Base-by-base conservation (phyloP, 37 sponge, comb jelly and placozoan genomes). In the Spongilla lacustris region DNA sequence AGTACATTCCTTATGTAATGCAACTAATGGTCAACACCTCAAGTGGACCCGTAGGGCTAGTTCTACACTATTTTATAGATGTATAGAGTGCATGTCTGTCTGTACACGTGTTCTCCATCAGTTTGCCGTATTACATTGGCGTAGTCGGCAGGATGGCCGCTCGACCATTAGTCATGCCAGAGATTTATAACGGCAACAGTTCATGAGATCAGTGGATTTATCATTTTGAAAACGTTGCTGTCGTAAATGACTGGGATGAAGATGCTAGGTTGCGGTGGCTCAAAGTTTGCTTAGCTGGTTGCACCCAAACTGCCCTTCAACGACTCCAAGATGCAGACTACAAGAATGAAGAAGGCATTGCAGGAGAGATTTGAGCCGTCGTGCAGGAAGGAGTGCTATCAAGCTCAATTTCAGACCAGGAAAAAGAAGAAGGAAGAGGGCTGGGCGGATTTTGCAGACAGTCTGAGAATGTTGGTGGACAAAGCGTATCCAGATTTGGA, bases 221-320 rank as follows among this genome's bases (percentile, higher is more conserved):
- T 26, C 87, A 87, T 36, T 87, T 80, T 27, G 74, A 80, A 22
- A 81, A 50, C 33, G 37, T 87, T 22, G 88, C 88, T 9, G 76
- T 76, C 46, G 82, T 88, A 13, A 82, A 82, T 50, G 78, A 76
- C 8, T 88, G 89, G 89, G 78, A 75, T 81, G 89, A 66, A 30
- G 83, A 36, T 23, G 34, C 37, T 4, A 81, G 82, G 68, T 36
- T 88, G 50, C 26, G 48, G 77, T 88, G 77, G 71, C 50, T 88
- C 83, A 81, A 69, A 24, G 88, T 81, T 22, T 26, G 83, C 22
- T 58, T 88, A 27, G 67, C 83, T 41, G 78, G 82, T 2, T 27
- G 82, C 75, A 82, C 88, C 4, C 77, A 68, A 48, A 74, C 77
- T 21, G 83, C 77, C 22, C 67, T 88, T 25, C 77, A 82, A 67